These are phyloP conservation scores for Numenius arquata DNA, from an alignment of 2,113 vertebrate species.

Conservation along the genomic window DNA sequence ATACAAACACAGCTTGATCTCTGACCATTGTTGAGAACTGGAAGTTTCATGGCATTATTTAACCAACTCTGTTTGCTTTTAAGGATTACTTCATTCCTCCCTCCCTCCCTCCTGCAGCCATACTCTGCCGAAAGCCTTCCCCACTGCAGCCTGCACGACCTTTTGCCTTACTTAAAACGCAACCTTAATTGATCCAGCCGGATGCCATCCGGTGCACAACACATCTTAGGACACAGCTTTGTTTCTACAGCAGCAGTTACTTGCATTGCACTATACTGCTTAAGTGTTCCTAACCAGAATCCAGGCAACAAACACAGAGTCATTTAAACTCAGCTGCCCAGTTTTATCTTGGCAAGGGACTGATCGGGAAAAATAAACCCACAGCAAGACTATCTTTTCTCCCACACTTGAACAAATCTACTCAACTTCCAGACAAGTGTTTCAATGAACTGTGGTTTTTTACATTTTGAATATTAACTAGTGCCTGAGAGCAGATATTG, in stretches of 20 bases:
- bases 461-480: background rate
- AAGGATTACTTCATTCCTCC: constrained; percentile 9
- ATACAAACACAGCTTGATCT: constrained; percentile 50
- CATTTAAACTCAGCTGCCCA: background rate
- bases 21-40: constrained; percentile 51
- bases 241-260: background rate
- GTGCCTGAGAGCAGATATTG: background rate
- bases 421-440: background rate
- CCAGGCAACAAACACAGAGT: background rate
- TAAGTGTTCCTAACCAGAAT: background rate
- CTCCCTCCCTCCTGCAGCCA: background rate
- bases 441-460: background rate
- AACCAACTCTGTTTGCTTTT: constrained; percentile 50
- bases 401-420: background rate
- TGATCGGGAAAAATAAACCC: background rate
- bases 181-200: background rate
- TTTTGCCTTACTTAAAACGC: background rate
- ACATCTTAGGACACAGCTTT: background rate
- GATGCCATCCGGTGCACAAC: background rate
- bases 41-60: constrained; percentile 58
- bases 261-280: background rate
- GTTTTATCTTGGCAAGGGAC: background rate
- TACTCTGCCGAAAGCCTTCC: background rate
- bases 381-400: background rate
- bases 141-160: background rate